Conservation (phyloP, 1,140 invertebrate genomes). For the Pseudobourletiella spinata region DNA sequence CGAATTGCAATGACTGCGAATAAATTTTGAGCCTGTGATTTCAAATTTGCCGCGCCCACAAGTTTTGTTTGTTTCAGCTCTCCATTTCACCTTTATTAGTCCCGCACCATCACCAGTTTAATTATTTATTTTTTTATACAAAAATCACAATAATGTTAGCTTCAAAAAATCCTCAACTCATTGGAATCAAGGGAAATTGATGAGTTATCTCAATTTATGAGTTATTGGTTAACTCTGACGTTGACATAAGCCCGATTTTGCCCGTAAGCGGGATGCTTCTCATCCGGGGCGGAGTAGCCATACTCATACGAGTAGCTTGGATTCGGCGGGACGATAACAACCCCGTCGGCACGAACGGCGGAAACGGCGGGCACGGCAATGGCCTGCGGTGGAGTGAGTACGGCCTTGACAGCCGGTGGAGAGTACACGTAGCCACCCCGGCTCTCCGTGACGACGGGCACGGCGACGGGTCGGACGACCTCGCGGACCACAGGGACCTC, state of each 20-base stretch:
- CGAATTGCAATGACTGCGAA: too few species aligned
- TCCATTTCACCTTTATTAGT: too few species aligned
- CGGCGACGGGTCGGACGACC: background rate
- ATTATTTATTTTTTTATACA: too few species aligned
- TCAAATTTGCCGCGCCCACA: too few species aligned
- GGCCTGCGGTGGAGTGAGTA: background rate
- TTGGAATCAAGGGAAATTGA: background rate
- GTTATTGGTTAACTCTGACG: constrained; percentile 30
- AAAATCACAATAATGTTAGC: too few species aligned
- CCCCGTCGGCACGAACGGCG: background rate
- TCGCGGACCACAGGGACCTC: background rate
- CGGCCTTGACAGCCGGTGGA: background rate
- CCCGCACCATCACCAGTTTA: too few species aligned
- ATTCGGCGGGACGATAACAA: constrained; percentile 27
- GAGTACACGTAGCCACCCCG: background rate
- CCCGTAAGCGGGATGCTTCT: constrained; percentile 23
- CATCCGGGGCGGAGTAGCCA: constrained; percentile 30
- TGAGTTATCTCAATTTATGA: too few species aligned
- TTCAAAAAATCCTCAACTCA: background rate
- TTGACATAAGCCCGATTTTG: constrained; percentile 28
- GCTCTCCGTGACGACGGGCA: background rate
- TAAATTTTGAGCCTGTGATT: too few species aligned
- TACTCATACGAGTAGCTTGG: constrained; percentile 30
- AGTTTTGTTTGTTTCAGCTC: too few species aligned
- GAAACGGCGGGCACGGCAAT: background rate